These are phyloP conservation scores for Frieseomelitta varia DNA, from an alignment of 1,140 invertebrate species.

Conservation along the genomic window DNA sequence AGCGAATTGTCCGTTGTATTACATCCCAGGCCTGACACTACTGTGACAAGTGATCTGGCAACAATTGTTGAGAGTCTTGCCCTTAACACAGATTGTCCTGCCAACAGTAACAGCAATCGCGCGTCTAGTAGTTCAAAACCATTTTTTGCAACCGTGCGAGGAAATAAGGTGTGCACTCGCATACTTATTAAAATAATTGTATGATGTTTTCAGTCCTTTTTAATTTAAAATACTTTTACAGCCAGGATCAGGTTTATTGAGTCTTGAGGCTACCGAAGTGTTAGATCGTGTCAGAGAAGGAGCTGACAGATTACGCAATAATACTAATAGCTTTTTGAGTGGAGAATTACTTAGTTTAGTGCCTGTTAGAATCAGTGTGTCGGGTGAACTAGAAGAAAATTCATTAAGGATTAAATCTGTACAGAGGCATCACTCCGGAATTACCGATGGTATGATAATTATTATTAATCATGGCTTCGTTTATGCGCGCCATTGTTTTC, in stretches of 20 bases:
- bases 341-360: conserved; percentile 84
- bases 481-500: not conserved
- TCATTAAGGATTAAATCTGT: conserved; percentile 77
- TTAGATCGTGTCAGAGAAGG: conserved; percentile 86
- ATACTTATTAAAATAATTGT: not conserved
- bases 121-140: conserved; percentile 79
- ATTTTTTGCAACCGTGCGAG: conserved; percentile 74
- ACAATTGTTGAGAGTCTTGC: conserved; percentile 92
- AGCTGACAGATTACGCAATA: conserved; percentile 88
- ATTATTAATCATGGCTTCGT: conserved; percentile 19
- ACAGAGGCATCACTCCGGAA: conserved; percentile 71
- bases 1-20: conserved; percentile 84
- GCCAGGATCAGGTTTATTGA: conserved; percentile 76
- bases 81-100: conserved; percentile 82
- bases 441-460: conserved; percentile 70
- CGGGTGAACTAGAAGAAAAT: conserved; percentile 79
- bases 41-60: conserved; percentile 88
- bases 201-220: not conserved
- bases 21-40: conserved; percentile 84
- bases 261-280: conserved; percentile 84
- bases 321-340: conserved; percentile 89
- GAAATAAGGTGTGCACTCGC: conserved; percentile 76
- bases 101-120: conserved; percentile 80
- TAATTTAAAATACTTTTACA: conserved; percentile 59
- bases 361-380: conserved; percentile 82